phyloP scores from a whole-genome alignment of 2,797 vertebrate species.

The Esox lucius region DNA sequence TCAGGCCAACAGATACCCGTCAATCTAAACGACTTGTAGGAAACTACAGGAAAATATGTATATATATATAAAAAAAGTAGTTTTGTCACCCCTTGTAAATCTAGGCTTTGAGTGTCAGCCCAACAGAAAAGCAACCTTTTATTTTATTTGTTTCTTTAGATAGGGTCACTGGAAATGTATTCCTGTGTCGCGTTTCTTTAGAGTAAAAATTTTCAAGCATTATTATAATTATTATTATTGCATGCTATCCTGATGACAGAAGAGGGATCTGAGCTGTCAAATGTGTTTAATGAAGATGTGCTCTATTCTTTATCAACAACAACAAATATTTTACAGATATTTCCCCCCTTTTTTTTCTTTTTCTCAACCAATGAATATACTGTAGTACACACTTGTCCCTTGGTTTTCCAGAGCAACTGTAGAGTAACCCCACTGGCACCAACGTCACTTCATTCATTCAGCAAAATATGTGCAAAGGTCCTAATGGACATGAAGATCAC shows the following conservation, averaged over 20 bases:
- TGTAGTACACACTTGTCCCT: neutral
- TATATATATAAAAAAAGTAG: neutral
- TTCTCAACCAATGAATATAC: neutral
- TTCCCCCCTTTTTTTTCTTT: neutral
- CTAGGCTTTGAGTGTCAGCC: neutral
- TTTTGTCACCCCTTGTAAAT: neutral
- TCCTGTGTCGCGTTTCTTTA: slow-evolving; percentile 60
- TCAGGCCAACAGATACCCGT: neutral
- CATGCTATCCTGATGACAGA: slow-evolving; percentile 2
- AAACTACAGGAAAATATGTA: neutral
- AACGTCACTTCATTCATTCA: neutral
- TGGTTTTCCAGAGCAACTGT: neutral
- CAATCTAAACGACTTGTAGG: neutral
- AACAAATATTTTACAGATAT: neutral
- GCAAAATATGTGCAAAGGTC: slow-evolving; percentile 1
- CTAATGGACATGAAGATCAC: neutral
- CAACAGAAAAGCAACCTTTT: neutral
- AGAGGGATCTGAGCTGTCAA: slow-evolving; percentile 1
- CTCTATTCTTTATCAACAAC: neutral
- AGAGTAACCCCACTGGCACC: neutral
- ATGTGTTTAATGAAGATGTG: neutral
- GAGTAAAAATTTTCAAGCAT: slow-evolving; percentile 24
- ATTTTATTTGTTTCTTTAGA: slow-evolving; percentile 40
- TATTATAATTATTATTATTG: neutral
- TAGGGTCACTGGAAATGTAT: slow-evolving; percentile 58